Conservation (phyloP, 2,797 vertebrate species). For the Rhinoraja longicauda region DNA sequence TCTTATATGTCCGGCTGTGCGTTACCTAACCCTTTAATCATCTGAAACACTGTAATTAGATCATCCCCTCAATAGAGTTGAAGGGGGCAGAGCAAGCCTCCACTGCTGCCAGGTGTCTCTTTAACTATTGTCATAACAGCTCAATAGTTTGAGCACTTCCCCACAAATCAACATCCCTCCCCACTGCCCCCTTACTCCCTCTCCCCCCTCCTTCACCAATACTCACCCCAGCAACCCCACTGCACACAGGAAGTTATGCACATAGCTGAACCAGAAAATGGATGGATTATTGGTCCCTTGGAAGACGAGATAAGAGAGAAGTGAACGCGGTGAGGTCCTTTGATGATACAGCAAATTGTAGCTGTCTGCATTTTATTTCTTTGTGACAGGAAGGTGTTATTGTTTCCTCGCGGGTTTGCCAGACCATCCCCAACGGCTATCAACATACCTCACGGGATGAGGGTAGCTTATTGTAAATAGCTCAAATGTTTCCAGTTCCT, state of each 20-base stretch:
- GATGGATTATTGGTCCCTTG: background rate
- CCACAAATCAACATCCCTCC: background rate
- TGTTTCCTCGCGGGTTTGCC: background rate
- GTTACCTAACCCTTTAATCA: background rate
- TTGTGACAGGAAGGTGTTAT: background rate
- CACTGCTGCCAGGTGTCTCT: background rate
- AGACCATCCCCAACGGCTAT: background rate
- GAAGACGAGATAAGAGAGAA: background rate
- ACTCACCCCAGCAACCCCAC: no score
- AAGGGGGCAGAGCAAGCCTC: background rate
- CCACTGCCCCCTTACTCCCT: background rate
- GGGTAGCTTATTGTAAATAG: conserved; percentile 28
- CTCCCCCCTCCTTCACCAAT: background rate
- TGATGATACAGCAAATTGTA: background rate
- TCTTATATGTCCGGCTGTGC: background rate
- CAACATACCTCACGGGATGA: background rate
- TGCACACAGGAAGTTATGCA: background rate
- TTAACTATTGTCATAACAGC: background rate
- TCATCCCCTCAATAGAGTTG: background rate
- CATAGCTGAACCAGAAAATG: background rate
- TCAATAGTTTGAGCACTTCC: background rate
- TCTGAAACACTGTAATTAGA: background rate
- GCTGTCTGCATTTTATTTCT: background rate
- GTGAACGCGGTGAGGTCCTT: background rate
- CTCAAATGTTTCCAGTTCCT: background rate